phyloP scores from a whole-genome alignment of 2,113 vertebrate genomes.

The Cinclus cinclus region DNA sequence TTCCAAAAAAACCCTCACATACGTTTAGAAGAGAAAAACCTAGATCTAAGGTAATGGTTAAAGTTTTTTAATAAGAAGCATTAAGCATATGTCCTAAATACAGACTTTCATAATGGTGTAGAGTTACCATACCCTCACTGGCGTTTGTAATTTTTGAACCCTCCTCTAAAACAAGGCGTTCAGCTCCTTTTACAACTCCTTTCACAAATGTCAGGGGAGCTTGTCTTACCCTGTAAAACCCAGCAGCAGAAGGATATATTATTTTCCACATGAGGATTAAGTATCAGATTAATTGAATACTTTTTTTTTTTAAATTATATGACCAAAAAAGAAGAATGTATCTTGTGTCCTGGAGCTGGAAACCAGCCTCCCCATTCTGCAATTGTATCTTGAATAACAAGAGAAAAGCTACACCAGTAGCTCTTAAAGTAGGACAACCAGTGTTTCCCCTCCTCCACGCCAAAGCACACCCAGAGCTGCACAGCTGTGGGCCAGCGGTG shows the following conservation, averaged over 20 bases:
- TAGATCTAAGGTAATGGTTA: background rate
- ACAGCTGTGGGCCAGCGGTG: background rate
- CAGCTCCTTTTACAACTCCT: background rate
- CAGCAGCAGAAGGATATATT: background rate
- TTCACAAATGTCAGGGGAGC: background rate
- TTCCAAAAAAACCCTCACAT: fast-evolving
- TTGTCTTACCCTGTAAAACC: background rate
- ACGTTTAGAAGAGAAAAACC: background rate
- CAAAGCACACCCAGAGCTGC: background rate
- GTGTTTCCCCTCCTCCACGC: background rate
- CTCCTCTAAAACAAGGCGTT: background rate
- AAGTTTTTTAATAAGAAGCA: background rate
- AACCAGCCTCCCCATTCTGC: background rate
- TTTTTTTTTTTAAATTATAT: background rate
- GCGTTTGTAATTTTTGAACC: background rate
- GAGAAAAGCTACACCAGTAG: background rate
- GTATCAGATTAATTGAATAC: background rate
- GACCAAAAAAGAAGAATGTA: background rate
- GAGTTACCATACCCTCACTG: background rate
- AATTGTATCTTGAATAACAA: background rate
- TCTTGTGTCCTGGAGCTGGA: background rate
- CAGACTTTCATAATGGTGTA: background rate
- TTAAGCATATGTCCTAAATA: background rate
- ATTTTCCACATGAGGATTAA: background rate
- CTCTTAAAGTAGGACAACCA: background rate